Base-by-base conservation (phyloP, 2,113 vertebrate species). In the Heliornis fulica region DNA sequence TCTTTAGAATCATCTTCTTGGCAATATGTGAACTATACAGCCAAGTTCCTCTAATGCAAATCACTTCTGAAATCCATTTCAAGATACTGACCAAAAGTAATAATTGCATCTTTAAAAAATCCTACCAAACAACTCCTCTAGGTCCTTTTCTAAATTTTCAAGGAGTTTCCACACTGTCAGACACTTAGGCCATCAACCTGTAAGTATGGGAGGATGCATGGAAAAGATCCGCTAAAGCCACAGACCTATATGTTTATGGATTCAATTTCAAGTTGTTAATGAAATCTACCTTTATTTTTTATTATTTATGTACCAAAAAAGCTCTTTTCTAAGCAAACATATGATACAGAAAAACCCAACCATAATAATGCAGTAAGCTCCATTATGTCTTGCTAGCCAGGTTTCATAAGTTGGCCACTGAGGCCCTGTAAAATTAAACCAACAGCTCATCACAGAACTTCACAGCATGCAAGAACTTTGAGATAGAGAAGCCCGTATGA, bases 401-500 rank as follows among this genome's bases (percentile, higher is more conserved):
- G 77, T 90, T 96, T 90, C 87, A 95, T 82, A 86, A 90, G 85
- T 60, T 80, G 46, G 34, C 34, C 93, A 88, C 90, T 0, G 3
- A 81, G 40, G 90, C 41, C 82, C 43, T 71, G 56, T 96, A 96
- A 96, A 96, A 96, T 92, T 88, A 95, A 96, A 86, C 64, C 60
- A 88, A 90, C 71, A 95, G 79, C 72, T 96, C 93, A 91, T 94
- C 90, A 75, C 26, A 94, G 26, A 88, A 46, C 34, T 96, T 94
- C 90, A 93, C 50, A 88, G 38, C 0, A 0, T 70, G 54, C 0
- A 0, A 90, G 82, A 91, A 87, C 54, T 69, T 83, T 0, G 1
- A 86, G 75, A 78, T 38, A 86, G 94, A 97, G 96, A 93, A 97
- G 83, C 29, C 76, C 94, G 88, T n/a, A 50, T 97, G 93, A 97